Base-by-base conservation (phyloP, 2,888 invertebrate genomes). In the Calameuta filiformis region DNA sequence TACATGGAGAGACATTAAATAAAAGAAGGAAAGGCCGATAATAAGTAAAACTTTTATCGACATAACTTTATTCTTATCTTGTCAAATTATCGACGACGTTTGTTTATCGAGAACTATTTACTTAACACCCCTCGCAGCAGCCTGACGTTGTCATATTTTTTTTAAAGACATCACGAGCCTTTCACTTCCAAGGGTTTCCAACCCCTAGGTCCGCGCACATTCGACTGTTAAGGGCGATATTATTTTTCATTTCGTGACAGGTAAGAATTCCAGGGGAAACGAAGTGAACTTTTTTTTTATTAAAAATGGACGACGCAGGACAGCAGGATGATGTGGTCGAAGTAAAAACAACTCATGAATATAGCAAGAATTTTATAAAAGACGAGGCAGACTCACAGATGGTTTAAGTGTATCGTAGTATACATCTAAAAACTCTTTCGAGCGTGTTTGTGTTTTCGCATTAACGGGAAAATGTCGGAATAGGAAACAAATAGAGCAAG, bases 321-420 rank as follows among this genome's bases (percentile, higher is more conserved):
- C 6, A 56, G 23, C 56, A 56, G 23, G 23, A 23, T 4, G 15
- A 6, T 6, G 56, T 71, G 33, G 1, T 30, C 11, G 71, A 71
- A 71, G 33, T 71, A 31, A 71, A 71, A 15, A 71, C 71, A 71
- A 31, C 31, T 31, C 31, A 71, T 89, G 90, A 90, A 90, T 90
- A 89, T 90, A 90, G 90, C 90, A 90, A 90, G 90, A 90, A 90
- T 84, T 90, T 90, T 90, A 90, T 90, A 90, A 90, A 90, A 90
- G 90, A 90, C 87, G 89, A 89, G 90, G 89, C 90, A 90, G 90
- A 90, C 87, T 90, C 89, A 90, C 90, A 90, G 90, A 89, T 87
- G 89, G 88, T 89, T 88, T 85, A 88, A 88, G 88, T 89, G 87
- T 86, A 87, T 84, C 85, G 85, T 85, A 83, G 81, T 85, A 83